phyloP scores from a whole-genome alignment of 2,888 invertebrate genomes.

The Amblyteles armatorius region DNA sequence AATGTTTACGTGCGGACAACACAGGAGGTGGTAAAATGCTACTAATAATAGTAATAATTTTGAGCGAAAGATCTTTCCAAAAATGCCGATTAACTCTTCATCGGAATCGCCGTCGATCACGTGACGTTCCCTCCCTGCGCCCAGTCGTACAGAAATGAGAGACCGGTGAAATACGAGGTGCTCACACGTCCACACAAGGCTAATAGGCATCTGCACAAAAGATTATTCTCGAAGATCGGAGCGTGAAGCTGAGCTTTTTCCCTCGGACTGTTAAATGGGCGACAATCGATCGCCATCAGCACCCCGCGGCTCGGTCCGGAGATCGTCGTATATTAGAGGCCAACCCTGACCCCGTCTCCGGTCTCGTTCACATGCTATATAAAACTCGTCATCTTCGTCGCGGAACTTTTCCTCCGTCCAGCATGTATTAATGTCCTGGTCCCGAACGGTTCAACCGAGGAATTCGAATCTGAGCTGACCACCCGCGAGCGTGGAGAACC shows the following conservation, averaged over 20 bases:
- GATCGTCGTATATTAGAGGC: slow-evolving; percentile 12
- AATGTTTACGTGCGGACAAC: too few relatives aligned
- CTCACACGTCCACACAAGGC: slow-evolving; percentile 63
- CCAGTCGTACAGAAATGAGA: neutral
- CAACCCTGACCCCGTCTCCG: slow-evolving; percentile 19
- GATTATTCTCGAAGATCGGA: slow-evolving; percentile 42
- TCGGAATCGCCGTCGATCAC: slow-evolving; percentile 33
- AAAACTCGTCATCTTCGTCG: slow-evolving; percentile 37
- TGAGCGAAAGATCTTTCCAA: neutral
- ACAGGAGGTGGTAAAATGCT: too few relatives aligned
- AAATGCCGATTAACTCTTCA: slow-evolving; percentile 7
- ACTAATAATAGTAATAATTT: too few relatives aligned
- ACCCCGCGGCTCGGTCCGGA: slow-evolving; percentile 67
- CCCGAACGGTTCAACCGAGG: neutral
- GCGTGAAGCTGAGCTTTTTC: slow-evolving; percentile 57
- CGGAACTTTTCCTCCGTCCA: slow-evolving; percentile 68
- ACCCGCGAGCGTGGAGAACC: slow-evolving; percentile 78
- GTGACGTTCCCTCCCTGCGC: slow-evolving; percentile 16
- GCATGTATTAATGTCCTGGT: slow-evolving; percentile 72
- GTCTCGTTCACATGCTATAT: slow-evolving; percentile 30
- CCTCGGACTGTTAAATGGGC: slow-evolving; percentile 43
- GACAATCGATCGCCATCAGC: slow-evolving; percentile 79
- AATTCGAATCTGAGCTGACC: slow-evolving; percentile 72
- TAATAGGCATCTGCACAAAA: slow-evolving; percentile 71
- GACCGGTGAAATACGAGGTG: slow-evolving; percentile 70